Evolutionary conservation across 2,888 invertebrate species (phyloP).

Genomic region (Chloroclystis v-ata): DNA sequence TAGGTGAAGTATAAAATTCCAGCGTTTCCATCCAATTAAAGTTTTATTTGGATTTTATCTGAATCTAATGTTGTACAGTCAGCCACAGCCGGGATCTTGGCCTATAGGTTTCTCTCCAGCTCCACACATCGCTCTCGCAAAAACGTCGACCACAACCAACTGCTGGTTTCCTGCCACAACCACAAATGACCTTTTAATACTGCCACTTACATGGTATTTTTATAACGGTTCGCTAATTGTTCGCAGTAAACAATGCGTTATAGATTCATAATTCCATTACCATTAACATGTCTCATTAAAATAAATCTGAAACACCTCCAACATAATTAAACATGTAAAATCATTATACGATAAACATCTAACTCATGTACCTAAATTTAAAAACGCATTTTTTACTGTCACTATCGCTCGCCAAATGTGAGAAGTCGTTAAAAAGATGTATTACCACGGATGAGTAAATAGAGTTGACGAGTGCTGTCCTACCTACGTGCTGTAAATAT

Average conservation of each 20-base stretch:
- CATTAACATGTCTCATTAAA: not conserved
- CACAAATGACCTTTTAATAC: constrained; percentile 69
- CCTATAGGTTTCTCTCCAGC: constrained; percentile 18
- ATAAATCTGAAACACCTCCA: constrained; percentile 4
- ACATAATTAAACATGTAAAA: constrained; percentile 8
- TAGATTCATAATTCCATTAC: no score
- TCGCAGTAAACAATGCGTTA: constrained; percentile 28
- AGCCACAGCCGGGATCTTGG: no score
- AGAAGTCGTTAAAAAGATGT: constrained; percentile 50
- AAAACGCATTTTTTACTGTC: constrained; percentile 16
- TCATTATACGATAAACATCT: constrained; percentile 9
- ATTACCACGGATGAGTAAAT: constrained; percentile 35
- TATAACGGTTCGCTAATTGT: constrained; percentile 43
- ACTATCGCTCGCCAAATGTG: constrained; percentile 37
- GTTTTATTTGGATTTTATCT: no score
- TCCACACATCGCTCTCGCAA: constrained; percentile 44
- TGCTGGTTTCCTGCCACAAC: constrained; percentile 62
- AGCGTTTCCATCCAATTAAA: no score
- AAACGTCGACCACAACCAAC: constrained; percentile 58
- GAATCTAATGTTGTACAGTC: no score
- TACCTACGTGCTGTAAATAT: constrained; percentile 15
- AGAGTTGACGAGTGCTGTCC: constrained; percentile 20
- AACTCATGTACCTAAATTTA: constrained; percentile 16
- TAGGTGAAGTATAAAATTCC: no score
- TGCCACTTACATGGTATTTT: constrained; percentile 56